Conservation (phyloP, 2,113 vertebrate genomes). For the Carassius gibelio region DNA sequence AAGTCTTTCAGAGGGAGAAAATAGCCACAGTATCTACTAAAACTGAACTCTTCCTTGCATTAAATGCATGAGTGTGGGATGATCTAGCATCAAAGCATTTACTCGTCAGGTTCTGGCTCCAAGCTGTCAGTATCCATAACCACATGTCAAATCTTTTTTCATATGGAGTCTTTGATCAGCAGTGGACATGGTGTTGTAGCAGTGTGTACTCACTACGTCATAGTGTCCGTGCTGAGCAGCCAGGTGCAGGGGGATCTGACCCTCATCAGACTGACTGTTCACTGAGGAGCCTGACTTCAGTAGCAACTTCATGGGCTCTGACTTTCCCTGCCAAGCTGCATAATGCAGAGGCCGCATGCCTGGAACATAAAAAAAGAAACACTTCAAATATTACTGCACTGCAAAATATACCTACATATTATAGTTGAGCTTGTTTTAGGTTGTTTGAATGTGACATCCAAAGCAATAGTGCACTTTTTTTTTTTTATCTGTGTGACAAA, state of each 20-base stretch:
- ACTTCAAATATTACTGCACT: conserved; percentile 33
- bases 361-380: conserved; percentile 57
- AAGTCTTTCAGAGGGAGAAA: background rate
- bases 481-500: background rate
- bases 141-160: background rate
- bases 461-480: background rate
- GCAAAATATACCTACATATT: background rate
- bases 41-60: background rate
- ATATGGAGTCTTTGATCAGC: conserved; percentile 3
- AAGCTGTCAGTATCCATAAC: conserved; percentile 26
- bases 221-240: conserved; percentile 96
- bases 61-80: background rate
- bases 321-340: conserved; percentile 94
- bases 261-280: conserved; percentile 91
- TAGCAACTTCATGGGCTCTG: conserved; percentile 97
- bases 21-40: background rate
- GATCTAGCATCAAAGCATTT: background rate
- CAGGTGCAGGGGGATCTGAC: conserved; percentile 95
- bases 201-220: conserved; percentile 84
- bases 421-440: background rate
- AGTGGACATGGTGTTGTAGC: no score
- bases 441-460: background rate
- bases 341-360: conserved; percentile 97
- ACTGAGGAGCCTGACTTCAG: conserved; percentile 92
- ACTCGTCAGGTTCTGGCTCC: background rate